Conservation (phyloP, 1,140 invertebrate genomes). For the Nebria ingens region DNA sequence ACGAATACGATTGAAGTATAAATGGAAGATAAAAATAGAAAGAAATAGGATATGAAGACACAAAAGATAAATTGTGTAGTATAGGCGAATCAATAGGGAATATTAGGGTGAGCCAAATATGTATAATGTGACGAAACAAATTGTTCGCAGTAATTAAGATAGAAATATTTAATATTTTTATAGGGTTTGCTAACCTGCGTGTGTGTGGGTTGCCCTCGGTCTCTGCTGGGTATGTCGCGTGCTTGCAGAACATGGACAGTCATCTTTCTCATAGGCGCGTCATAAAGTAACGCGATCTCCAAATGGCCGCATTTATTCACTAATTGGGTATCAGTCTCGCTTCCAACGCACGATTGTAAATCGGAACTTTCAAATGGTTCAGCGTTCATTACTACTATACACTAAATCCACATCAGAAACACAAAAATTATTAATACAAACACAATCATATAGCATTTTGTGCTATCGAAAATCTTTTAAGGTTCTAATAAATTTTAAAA, state of each 20-base stretch:
- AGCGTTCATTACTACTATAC: conserved; percentile 32
- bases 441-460: no score
- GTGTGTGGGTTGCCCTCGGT: conserved; percentile 63
- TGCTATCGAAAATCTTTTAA: no score
- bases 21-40: no score
- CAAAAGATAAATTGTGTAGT: no score
- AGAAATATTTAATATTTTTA: not conserved
- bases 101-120: no score
- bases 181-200: conserved; percentile 46
- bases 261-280: conserved; percentile 80
- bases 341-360: conserved; percentile 21
- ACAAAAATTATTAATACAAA: no score
- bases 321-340: conserved; percentile 19
- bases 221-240: conserved; percentile 61
- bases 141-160: not conserved
- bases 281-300: conserved; percentile 80
- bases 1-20: no score
- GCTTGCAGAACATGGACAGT: conserved; percentile 82
- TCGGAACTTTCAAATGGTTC: conserved; percentile 27
- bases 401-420: conserved; percentile 23
- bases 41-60: no score
- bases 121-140: no score
- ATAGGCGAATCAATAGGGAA: no score
- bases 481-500: conserved; percentile 15
- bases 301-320: conserved; percentile 57